Conservation (phyloP, 2,113 vertebrate species). For the Strigops habroptila region DNA sequence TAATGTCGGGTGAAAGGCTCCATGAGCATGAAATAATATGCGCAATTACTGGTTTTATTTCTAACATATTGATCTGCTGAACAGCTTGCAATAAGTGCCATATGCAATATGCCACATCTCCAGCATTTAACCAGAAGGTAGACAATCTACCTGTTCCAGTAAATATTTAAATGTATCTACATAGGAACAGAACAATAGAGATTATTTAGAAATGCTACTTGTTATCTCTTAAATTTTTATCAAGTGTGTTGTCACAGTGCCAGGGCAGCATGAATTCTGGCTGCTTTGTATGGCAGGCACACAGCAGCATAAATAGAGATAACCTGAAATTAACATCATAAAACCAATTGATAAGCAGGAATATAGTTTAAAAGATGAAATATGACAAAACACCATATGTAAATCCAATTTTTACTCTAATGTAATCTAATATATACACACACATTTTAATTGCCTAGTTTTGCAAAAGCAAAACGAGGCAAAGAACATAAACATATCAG, state of each 20-base stretch:
- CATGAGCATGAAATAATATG: not conserved
- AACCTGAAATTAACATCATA: constrained; percentile 21
- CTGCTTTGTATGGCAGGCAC: not conserved
- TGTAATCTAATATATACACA: not conserved
- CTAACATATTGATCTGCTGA: not conserved
- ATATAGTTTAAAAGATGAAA: not conserved
- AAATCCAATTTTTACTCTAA: not conserved
- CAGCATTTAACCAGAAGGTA: not conserved
- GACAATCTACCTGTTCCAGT: not conserved
- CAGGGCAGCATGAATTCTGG: not conserved
- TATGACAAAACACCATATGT: not conserved
- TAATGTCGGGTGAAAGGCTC: not conserved
- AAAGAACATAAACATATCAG: not conserved
- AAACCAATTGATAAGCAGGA: not conserved
- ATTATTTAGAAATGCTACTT: not conserved
- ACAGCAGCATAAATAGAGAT: not conserved
- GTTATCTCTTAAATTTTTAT: not conserved
- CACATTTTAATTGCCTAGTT: not conserved
- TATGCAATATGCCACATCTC: not conserved
- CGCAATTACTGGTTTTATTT: not conserved
- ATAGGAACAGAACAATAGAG: fast-evolving
- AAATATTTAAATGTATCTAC: not conserved
- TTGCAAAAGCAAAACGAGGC: not conserved
- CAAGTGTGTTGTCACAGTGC: not conserved
- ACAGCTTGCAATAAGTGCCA: not conserved